Evolutionary conservation across 2,113 vertebrate species (phyloP), one percentile per base, ranked within the genome.

Genomic region (Aspiorhynchus laticeps): DNA sequence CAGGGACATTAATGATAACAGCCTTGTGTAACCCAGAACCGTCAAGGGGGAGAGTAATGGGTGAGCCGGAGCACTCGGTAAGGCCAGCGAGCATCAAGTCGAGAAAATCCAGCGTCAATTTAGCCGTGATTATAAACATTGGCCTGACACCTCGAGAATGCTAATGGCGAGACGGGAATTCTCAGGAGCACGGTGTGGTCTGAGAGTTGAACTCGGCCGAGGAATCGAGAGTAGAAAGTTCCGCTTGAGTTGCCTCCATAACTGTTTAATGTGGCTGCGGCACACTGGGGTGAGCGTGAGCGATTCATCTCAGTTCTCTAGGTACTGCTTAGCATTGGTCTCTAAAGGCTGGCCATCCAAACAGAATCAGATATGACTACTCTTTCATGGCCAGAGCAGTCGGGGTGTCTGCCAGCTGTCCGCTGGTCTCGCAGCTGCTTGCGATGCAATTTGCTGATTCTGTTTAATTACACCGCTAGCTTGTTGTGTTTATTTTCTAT

Each of bases 11-110:
- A 91, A 90, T 91, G 88, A 91, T 85, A 84, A 91, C 84, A 15
- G 89, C 71, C 88, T 88, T 83, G 83, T 91, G 88, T 93, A 93
- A 93, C 93, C 93, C 88, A 90, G 92, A 94, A 94, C 91, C 92
- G 91, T 94, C 93, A 93, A 84, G 59, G 65, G 78, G 90, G 87
- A 92, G 92, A 94, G 88, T 73, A 92, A 94, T 92, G 91, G 87
- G 73, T 59, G 3, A 5, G 83, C 65, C 82, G 86, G 86, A 71
- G 85, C 83, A 10, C 75, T 84, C 41, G 85, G 89, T 87, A 76
- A 88, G 83, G 80, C 82, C 46, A 53, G 61, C 9, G 76, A 86
- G 86, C 86, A 86, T 83, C 67, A 74, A 74, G 82, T 38, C 31
- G 82, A 84, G 82, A 84, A 74, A 84, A 38, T 73, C 48, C 48